These are phyloP conservation scores for Parochlus steinenii DNA, from an alignment of 2,888 invertebrate species.

Conservation along the genomic window DNA sequence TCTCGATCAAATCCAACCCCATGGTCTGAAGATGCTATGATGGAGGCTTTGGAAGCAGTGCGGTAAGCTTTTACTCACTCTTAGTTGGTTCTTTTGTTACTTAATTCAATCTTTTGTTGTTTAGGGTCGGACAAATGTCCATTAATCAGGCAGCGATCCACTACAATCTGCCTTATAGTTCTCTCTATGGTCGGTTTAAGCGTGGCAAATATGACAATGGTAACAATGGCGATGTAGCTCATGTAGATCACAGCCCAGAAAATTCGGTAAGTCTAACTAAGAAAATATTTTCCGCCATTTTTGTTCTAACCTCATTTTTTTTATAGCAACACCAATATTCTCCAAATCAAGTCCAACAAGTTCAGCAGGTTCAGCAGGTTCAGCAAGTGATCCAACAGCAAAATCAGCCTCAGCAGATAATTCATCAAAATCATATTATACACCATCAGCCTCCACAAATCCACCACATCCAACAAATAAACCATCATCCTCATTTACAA, in stretches of 20 bases:
- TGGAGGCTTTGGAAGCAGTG: constrained; percentile 75
- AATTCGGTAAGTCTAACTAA: constrained; percentile 30
- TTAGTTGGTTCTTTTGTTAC: constrained; percentile 14
- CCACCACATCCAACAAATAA: constrained; percentile 10
- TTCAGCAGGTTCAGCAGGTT: constrained; percentile 10
- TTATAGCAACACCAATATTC: too few species aligned
- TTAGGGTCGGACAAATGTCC: constrained; percentile 83
- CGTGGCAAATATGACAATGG: constrained; percentile 59
- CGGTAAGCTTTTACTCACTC: constrained; percentile 35
- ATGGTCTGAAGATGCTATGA: constrained; percentile 89
- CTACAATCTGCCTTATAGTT: constrained; percentile 79
- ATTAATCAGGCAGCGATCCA: constrained; percentile 88
- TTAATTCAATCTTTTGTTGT: too few species aligned
- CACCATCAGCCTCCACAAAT: constrained; percentile 9
- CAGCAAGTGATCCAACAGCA: constrained; percentile 11
- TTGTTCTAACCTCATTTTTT: too few species aligned
- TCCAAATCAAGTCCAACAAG: too few species aligned
- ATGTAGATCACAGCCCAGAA: constrained; percentile 29
- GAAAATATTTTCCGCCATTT: too few species aligned
- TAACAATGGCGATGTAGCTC: constrained; percentile 14
- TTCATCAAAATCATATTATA: too few species aligned
- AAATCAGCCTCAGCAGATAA: constrained; percentile 9
- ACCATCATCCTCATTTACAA: constrained; percentile 9
- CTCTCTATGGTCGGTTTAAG: constrained; percentile 76
- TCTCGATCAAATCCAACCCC: constrained; percentile 81